These are phyloP conservation scores for Dermatemys mawii DNA, from an alignment of 2,113 vertebrate species.

Conservation along the genomic window DNA sequence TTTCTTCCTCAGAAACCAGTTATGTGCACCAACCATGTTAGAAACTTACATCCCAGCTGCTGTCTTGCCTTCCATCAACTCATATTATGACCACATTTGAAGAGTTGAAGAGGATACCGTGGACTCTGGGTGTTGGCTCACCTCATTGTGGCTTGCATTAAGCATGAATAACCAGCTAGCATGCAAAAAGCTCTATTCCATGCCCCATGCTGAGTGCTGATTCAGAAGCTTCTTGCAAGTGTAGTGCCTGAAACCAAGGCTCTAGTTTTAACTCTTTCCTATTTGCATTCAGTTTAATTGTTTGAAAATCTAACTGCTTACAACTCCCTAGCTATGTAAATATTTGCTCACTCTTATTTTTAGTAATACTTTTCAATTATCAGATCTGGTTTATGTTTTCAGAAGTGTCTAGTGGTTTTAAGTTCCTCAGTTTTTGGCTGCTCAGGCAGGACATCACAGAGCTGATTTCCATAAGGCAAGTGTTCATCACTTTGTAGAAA, in stretches of 20 bases:
- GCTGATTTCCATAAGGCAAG: not conserved
- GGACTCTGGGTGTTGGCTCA: not conserved
- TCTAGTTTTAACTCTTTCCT: slow-evolving; percentile 36
- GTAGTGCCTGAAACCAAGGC: not conserved
- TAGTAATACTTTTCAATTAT: not conserved
- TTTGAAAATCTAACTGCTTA: not conserved
- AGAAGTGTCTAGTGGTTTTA: not conserved
- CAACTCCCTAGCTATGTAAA: not conserved
- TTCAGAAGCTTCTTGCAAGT: not conserved
- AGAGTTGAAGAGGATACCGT: not conserved
- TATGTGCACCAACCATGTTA: not conserved
- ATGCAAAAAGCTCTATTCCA: not conserved
- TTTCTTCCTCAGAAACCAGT: not conserved
- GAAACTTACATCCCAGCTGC: not conserved
- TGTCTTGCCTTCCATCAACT: not conserved
- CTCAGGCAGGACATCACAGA: not conserved
- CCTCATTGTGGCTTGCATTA: not conserved
- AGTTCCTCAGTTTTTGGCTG: not conserved
- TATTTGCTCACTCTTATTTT: not conserved
- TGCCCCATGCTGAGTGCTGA: not conserved
- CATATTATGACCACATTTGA: not conserved
- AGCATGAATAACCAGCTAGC: not conserved
- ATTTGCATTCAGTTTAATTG: slow-evolving; percentile 19
- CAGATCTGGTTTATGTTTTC: not conserved
- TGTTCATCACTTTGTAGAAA: not conserved